Evolutionary conservation across 2,113 vertebrate genomes (phyloP), one percentile per base, ranked within the genome.

Genomic region (Gavia stellata): DNA sequence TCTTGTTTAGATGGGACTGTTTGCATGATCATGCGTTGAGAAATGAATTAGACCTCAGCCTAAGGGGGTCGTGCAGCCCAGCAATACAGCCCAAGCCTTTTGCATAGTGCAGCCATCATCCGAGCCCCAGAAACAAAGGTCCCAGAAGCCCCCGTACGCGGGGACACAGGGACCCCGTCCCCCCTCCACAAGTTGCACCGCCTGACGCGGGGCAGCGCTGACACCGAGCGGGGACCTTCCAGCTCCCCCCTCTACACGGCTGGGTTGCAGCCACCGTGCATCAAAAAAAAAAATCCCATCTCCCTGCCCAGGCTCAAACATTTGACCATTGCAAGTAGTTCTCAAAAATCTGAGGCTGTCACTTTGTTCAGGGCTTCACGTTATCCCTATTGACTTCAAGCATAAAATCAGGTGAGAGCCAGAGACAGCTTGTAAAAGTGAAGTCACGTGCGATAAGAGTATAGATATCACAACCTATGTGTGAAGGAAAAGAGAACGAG

Each of bases 381-480:
- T 56, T 94, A 65, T 93, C 81, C 86, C 66, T 84, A 6, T 19
- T 92, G 93, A 71, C 86, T 96, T 95, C 73, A 49, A 66, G 71
- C 53, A 56, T 34, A 82, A 96, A 92, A 94, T 86, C 80, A 92
- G 92, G 86, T 61, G 70, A 83, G 94, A 94, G 80, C 25, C 86
- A 24, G 65, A 92, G 90, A 81, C 50, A 74, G 92, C 74, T 86
- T 73, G 40, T 72, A 92, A 82, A 94, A 93, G 81, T 65, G 65
- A 88, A 94, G 91, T 87, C 81, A 81, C 44, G 44, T 55, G 79
- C 6, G 2, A 10, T 75, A 36, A 71, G 70, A 90, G 95, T 95
- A 85, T 92, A 95, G 95, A 95, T 96, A 92, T 94, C 92, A 91
- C 56, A 96, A 75, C 86, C 71, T 74, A 36, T 2, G 8, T 70